A percentile compares a stretch with the other conserved stretches of the same genome.
Conservation (phyloP, 2,888 invertebrate species). For the Dascillus cervinus region DNA sequence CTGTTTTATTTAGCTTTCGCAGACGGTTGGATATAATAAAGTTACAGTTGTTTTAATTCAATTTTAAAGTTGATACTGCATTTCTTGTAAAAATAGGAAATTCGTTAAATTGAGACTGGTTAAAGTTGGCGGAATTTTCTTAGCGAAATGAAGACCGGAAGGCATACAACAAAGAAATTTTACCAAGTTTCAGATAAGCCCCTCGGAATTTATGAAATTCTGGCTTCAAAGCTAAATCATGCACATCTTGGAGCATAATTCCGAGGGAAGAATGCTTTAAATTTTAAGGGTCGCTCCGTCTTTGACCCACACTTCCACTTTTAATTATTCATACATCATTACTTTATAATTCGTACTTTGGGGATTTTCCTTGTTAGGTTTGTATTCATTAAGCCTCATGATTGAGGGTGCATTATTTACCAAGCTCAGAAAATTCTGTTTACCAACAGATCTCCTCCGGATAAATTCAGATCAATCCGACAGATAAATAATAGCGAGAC, state of each 20-base stretch:
- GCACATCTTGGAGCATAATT: conserved; percentile 12
- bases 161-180: conserved; percentile 18
- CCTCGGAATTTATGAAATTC: conserved; percentile 18
- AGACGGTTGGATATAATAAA: no score
- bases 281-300: conserved; percentile 5
- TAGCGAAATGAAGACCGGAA: conserved; percentile 16
- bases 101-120: no score
- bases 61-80: no score
- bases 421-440: conserved; percentile 8
- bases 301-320: conserved; percentile 14
- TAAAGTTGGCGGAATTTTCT: conserved; percentile 12
- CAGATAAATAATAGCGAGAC: no score
- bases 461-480: not conserved
- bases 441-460: not conserved
- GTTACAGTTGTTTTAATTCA: no score
- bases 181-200: conserved; percentile 18
- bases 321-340: conserved; percentile 15
- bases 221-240: conserved; percentile 17
- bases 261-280: conserved; percentile 10
- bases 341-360: conserved; percentile 14
- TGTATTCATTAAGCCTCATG: conserved; percentile 12
- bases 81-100: no score
- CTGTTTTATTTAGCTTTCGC: no score
- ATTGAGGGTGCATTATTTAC: conserved; percentile 10
- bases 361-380: conserved; percentile 11